Evolutionary conservation across 2,113 vertebrate genomes (phyloP), one percentile per base, ranked within the genome.

Genomic region (Microtus oregoni): DNA sequence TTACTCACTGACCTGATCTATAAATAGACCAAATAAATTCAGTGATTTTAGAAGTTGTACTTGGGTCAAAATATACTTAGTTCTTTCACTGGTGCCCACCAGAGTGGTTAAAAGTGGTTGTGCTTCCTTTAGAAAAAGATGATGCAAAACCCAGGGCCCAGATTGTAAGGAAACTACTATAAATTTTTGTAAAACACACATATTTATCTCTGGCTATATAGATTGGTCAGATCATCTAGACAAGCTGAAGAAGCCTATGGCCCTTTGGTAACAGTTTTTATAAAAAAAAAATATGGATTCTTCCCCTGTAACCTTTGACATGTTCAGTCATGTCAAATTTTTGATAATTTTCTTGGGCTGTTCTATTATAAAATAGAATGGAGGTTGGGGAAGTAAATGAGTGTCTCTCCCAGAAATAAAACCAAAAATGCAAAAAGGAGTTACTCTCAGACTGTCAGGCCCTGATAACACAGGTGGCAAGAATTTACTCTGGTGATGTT

Each of bases 401-500:
- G 90, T 20, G 30, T 15, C 14, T 94, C 30, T 73, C 20, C 32
- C 11, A 89, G n/a, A 90, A 65, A 52, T 63, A 86, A 12, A 47
- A 55, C 35, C 58, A 81, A 20, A 90, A 93, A 96, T 58, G 20
- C 52, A 81, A 61, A 93, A 58, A 47, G 55, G 52, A 92, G 65
- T 81, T 88, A 90, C 52, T 61, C 76, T 72, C 52, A 94, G 61
- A 70, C 81, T 92, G 83, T 26, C 72, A 90, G 70, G 2, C 32
- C 6, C 58, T 52, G 35, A 86, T 79, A 95, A 94, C 90, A 96
- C 90, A 96, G 50, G 65, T 96, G 73, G 79, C 86, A 93, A 91
- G 35, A 93, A 77, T 90, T 96, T 81, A 90, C 78, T 96, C 72
- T 96, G 76, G 58, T 73, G 73, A 89, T 96, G 90, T 97, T 81